Evolutionary conservation across 2,888 invertebrate species (phyloP), one percentile per base, ranked within the genome.

Genomic region (Cephus rjabovi): DNA sequence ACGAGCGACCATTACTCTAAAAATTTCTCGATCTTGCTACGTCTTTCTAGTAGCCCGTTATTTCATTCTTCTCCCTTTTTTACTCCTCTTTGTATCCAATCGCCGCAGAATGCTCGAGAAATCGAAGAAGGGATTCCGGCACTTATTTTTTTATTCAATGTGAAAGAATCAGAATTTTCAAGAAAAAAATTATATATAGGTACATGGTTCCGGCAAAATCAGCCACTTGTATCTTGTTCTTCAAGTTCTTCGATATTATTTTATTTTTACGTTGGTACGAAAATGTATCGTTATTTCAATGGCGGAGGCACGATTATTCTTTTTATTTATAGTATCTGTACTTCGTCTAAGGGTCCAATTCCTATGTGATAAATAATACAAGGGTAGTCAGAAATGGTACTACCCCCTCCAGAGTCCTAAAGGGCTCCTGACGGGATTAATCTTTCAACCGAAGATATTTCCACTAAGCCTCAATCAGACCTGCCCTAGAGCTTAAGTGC

Each of bases 401-500:
- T 9, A 56, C 23, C 23, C 56, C 23, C 9, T 23, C 9, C 56
- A 56, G 15, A 4, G 15, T 40, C 40, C 40, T 23, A 69, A 11
- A 74, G 23, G 76, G 80, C 77, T 78, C 80, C 74, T 73, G 79
- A 75, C 69, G 76, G 80, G 82, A 85, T 85, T 83, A 85, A 84
- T 82, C 79, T 79, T 56, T 80, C 79, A 79, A 78, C 80, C 79
- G 79, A 78, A 79, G 80, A 81, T 83, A 83, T 80, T 76, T 81
- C 77, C 77, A 40, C 81, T 83, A 80, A 83, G 81, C 82, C 81
- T 77, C 80, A 81, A 84, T 82, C 81, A 79, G 76, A 75, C 76
- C 73, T 40, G 1, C 23, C 56, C 56, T 33, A n/a, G 12, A 34
- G 34, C 74, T 81, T 75, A 76, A 83, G 80, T 75, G 76, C 81